Percentiles rank a stretch among this genome's conserved stretches.
These are phyloP conservation scores for Aphaenogaster rudis DNA, from an alignment of 1,140 invertebrate species.

Conservation along the genomic window DNA sequence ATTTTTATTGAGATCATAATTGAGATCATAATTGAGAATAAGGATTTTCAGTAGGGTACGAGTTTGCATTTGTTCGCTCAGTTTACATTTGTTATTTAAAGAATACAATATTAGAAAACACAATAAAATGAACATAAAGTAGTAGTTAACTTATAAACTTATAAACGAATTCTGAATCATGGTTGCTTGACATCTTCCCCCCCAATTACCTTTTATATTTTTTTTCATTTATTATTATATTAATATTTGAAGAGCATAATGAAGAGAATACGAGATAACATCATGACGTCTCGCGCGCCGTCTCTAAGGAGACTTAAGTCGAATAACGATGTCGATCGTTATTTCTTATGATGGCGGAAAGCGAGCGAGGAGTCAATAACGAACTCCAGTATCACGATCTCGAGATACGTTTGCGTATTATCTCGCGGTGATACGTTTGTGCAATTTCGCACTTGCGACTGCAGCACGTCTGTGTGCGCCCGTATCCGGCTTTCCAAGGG, in stretches of 20 bases:
- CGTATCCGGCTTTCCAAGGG: constrained; percentile 30
- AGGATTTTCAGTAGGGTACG: too few species aligned
- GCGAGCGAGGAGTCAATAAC: not conserved
- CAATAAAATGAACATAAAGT: too few species aligned
- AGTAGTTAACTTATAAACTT: too few species aligned
- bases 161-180: too few species aligned
- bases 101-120: too few species aligned
- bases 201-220: too few species aligned
- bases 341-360: not conserved
- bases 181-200: too few species aligned
- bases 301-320: not conserved
- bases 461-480: not conserved
- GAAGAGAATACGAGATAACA: not conserved
- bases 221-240: not conserved
- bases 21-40: too few species aligned
- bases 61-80: too few species aligned
- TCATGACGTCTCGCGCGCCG: not conserved
- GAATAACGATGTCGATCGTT: not conserved
- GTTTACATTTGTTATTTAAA: too few species aligned
- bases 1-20: too few species aligned
- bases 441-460: constrained; percentile 48
- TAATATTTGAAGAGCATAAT: not conserved
- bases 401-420: constrained; percentile 5
- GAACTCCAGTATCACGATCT: not conserved
- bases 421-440: constrained; percentile 10